Evolutionary conservation across 2,113 vertebrate genomes (phyloP), one percentile per base, ranked within the genome.

Genomic region (Climacteris rufus): DNA sequence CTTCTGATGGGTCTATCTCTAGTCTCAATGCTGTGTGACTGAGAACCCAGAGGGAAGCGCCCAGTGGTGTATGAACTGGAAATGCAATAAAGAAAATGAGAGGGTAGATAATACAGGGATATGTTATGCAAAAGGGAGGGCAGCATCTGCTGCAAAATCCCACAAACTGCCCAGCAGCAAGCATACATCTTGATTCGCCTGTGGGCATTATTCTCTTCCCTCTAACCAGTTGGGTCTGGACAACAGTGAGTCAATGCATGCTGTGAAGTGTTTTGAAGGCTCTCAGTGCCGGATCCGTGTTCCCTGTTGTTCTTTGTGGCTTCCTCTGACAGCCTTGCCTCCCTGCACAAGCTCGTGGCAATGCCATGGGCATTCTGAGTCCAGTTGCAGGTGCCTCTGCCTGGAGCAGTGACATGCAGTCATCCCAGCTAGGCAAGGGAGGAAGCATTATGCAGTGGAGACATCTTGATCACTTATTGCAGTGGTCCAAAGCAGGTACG

Each of bases 181-280:
- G 31, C 33, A 30, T 5, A 21, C 9, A 33, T 37, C 44, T 49
- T 63, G 24, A 50, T 22, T 20, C 19, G 3, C 59, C n/a, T 15
- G 74, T 88, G 59, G 53, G 53, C 77, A 35, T 33, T 81, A 56
- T n/a, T 23, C 63, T 81, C 39, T 85, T 82, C 44, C 80, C 44
- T 69, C 59, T 69, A 50, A 89, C 13, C 27, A 15, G 6, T 0
- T 74, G 60, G 49, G 14, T 68, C 35, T 79, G 40, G 33, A n/a
- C 13, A 44, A 9, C 39, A 15, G 15, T 0, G 1, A 19, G 8
- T 74, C 0, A 1, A 37, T 54, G 12, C 4, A 3, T 6, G 15
- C 44, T 59, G 2, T n/a, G 25, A 69, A 60, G 31, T 33, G 39
- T 49, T 69, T 42, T 44, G 42, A 44, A 63, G 49, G 16, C 22